phyloP scores from a whole-genome alignment of 2,797 vertebrate genomes.

The Halcyon chelicuti region DNA sequence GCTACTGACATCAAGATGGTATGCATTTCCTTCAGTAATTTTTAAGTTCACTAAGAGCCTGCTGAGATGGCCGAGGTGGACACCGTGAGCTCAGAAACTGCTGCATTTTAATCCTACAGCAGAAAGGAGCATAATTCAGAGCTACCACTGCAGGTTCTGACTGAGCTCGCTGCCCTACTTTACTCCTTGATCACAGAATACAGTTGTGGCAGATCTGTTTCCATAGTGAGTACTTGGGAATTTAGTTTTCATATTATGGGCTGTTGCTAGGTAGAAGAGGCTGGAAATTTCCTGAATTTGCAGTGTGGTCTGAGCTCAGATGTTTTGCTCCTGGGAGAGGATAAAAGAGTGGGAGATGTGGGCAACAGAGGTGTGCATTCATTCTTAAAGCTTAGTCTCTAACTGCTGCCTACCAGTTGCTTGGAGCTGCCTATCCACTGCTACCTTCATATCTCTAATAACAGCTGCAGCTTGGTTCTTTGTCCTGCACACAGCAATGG shows the following conservation, averaged over 20 bases:
- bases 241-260: neutral
- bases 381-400: neutral
- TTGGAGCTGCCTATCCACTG: neutral
- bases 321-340: neutral
- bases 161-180: neutral
- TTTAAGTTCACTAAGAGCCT: neutral
- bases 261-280: conserved; percentile 6
- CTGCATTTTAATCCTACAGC: neutral
- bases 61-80: neutral
- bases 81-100: neutral
- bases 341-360: neutral
- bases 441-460: neutral
- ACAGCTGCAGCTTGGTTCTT: neutral
- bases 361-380: neutral
- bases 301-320: neutral
- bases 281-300: neutral
- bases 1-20: neutral
- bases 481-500: neutral
- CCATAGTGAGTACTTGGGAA: neutral
- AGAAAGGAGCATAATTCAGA: neutral
- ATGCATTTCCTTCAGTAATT: neutral
- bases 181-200: neutral
- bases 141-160: neutral
- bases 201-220: conserved; percentile 14
- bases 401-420: neutral